Conservation (phyloP, 2,113 vertebrate genomes). For the human region GRCh38 chr11:120067001-120067500, state of each 20-base stretch:
- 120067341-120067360: neutral
- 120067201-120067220: slow-evolving; percentile 39
- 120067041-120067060: neutral
- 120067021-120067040: neutral
- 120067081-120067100: neutral
- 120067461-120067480: neutral
- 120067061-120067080: neutral
- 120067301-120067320: neutral
- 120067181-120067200: neutral
- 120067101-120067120: slow-evolving; percentile 9
- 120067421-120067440: neutral
- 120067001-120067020: neutral
- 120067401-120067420: neutral
- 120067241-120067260: neutral
- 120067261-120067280: neutral
- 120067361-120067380: neutral
- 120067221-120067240: slow-evolving; percentile 43
- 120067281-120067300: neutral
- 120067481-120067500: slow-evolving; percentile 40
- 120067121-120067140: neutral
- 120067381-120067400: neutral
- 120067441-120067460: neutral
- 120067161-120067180: neutral
- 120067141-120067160: neutral
- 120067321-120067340: too few relatives aligned